These are phyloP conservation scores for Hestina assimilis DNA, from an alignment of 1,140 invertebrate genomes.

Conservation along the genomic window DNA sequence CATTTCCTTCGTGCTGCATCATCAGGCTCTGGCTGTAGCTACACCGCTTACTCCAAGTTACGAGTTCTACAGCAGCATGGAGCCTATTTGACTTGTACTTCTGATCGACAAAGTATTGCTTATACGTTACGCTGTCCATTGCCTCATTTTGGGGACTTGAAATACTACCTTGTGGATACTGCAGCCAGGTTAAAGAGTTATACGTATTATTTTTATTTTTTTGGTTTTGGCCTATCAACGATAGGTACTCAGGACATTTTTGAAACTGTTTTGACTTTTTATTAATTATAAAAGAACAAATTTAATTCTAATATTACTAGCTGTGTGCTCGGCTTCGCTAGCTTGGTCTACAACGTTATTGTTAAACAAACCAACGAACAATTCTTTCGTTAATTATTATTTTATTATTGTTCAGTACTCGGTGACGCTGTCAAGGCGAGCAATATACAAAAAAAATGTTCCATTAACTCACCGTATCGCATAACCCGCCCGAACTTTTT, in stretches of 20 bases:
- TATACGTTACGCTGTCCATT: slow-evolving; percentile 50
- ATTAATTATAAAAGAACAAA: too few species aligned
- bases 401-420: too few species aligned
- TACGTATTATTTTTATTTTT: not conserved
- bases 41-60: slow-evolving; percentile 41
- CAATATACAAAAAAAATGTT: too few species aligned
- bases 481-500: too few species aligned
- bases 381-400: too few species aligned
- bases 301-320: too few species aligned
- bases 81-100: slow-evolving; percentile 39
- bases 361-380: too few species aligned
- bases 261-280: not conserved
- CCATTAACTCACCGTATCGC: too few species aligned
- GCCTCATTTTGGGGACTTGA: slow-evolving; percentile 38
- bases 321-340: too few species aligned
- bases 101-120: slow-evolving; percentile 46
- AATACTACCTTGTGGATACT: slow-evolving; percentile 52
- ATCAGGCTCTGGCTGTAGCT: slow-evolving; percentile 35
- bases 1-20: slow-evolving; percentile 53
- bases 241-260: too few species aligned
- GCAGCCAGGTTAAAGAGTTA: slow-evolving; percentile 37
- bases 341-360: too few species aligned
- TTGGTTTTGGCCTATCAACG: not conserved
- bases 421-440: too few species aligned
- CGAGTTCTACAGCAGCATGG: slow-evolving; percentile 49